Percentiles rank a stretch among this genome's conserved stretches.
Evolutionary conservation across 2,113 vertebrate species (phyloP).

Genomic region (Agapornis roseicollis): DNA sequence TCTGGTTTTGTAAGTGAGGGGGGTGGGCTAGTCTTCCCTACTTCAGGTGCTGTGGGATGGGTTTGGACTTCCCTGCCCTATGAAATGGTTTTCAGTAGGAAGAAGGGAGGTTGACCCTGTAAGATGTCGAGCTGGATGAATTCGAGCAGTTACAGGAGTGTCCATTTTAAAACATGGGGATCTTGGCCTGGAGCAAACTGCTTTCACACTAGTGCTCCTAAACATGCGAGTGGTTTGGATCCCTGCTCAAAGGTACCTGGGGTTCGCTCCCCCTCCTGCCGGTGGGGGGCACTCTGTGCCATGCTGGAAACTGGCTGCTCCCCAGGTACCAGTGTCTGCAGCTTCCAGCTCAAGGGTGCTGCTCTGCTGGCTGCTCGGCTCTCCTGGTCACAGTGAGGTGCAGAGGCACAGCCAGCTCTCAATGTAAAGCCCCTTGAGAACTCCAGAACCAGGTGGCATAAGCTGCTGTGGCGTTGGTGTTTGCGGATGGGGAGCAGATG

Average conservation of each 20-base stretch:
- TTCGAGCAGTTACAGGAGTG: background rate
- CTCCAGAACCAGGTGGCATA: background rate
- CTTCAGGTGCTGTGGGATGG: background rate
- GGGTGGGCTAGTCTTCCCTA: background rate
- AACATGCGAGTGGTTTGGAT: background rate
- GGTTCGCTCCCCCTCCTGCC: background rate
- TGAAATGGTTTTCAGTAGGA: background rate
- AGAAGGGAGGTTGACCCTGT: background rate
- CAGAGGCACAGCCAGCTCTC: background rate
- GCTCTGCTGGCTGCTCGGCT: background rate
- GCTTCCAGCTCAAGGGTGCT: background rate
- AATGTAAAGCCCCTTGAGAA: background rate
- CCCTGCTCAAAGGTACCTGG: background rate
- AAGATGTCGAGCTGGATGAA: background rate
- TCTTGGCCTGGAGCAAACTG: background rate
- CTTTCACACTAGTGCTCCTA: background rate
- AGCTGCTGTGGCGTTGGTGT: background rate
- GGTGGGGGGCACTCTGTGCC: background rate
- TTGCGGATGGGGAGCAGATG: constrained; percentile 19
- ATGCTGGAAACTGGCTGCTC: background rate
- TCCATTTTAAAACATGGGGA: background rate
- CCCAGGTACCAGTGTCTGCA: background rate
- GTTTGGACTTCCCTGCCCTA: background rate
- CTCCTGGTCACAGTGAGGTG: background rate
- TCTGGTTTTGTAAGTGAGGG: background rate